These are phyloP conservation scores for Sorex araneus DNA, from an alignment of 2,113 vertebrate species.

Conservation along the genomic window DNA sequence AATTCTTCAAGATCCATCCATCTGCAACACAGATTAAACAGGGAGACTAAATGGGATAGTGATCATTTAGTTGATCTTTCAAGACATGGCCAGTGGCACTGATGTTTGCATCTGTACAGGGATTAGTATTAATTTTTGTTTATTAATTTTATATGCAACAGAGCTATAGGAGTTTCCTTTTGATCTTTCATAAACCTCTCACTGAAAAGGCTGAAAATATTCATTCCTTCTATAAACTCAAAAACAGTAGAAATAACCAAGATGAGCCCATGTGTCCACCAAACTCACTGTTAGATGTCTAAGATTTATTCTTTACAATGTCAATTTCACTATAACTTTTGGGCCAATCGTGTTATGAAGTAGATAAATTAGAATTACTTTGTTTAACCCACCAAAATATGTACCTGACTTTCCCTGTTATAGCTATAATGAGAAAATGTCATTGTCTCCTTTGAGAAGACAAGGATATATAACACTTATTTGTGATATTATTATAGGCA, in stretches of 20 bases:
- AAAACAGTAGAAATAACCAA: background rate
- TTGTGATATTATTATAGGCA: background rate
- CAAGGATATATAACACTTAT: background rate
- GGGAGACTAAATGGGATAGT: background rate
- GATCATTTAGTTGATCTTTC: slow-evolving; percentile 4
- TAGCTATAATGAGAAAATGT: background rate
- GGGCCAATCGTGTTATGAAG: background rate
- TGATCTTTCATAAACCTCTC: background rate
- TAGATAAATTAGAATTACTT: background rate
- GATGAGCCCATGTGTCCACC: background rate
- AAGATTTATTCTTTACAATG: background rate
- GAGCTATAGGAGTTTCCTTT: background rate
- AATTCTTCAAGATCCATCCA: slow-evolving; percentile 37
- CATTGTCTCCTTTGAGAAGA: background rate
- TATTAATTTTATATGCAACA: background rate
- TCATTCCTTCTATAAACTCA: background rate
- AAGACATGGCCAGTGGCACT: background rate
- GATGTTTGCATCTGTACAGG: background rate
- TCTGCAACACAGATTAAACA: slow-evolving; percentile 24
- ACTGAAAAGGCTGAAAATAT: background rate
- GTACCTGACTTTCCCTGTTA: background rate
- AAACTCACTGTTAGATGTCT: background rate
- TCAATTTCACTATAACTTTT: background rate
- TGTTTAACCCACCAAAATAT: background rate
- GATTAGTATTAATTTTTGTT: background rate